These are phyloP conservation scores for Ardeotis arabs DNA, from an alignment of 2,113 vertebrate genomes.

Conservation along the genomic window DNA sequence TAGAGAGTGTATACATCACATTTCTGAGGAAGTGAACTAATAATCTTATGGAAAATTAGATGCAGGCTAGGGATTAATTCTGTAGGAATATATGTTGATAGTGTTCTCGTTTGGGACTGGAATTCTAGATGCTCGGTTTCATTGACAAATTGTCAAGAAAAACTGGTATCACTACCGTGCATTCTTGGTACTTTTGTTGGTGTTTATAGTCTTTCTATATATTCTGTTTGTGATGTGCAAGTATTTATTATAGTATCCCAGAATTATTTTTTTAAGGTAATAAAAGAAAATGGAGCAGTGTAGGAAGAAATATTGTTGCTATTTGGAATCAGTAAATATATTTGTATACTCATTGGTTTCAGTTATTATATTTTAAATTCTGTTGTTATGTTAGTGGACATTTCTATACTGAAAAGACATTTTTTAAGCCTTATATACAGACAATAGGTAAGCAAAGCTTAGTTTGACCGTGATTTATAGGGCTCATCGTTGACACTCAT, in stretches of 20 bases:
- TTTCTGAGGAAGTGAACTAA: background rate
- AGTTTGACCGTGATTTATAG: background rate
- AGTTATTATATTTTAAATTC: background rate
- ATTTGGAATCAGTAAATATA: background rate
- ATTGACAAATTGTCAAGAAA: background rate
- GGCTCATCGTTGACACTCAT: background rate
- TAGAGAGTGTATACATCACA: fast-evolving
- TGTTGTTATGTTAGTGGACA: background rate
- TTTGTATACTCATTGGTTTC: background rate
- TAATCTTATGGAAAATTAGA: background rate
- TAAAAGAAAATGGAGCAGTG: background rate
- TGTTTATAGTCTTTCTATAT: background rate
- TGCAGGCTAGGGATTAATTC: background rate
- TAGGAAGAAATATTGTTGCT: background rate
- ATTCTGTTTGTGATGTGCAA: background rate
- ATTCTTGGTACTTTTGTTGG: background rate
- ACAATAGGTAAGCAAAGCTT: background rate
- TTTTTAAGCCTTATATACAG: background rate
- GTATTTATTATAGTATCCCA: background rate
- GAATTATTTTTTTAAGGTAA: background rate
- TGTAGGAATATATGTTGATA: background rate
- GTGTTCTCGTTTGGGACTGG: background rate
- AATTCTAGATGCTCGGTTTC: background rate
- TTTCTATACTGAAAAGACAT: background rate
- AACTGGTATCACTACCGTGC: background rate